Percentiles rank a stretch among this genome's conserved stretches.
Evolutionary conservation across 37 sponge, comb jelly and placozoan species (phyloP).

Genomic region (Agelas oroides): DNA sequence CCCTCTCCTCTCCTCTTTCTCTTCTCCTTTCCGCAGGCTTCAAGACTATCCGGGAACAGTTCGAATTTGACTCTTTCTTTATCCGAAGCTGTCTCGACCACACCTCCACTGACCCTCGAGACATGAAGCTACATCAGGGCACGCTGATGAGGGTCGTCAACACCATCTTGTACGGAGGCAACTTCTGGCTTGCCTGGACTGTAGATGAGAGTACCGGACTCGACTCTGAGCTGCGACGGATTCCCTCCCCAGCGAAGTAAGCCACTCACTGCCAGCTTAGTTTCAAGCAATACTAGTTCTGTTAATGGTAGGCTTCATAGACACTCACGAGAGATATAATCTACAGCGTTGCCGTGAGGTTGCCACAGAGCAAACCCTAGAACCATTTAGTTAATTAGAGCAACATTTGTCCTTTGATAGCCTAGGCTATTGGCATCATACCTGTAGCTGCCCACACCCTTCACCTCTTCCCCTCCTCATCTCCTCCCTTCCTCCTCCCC

Average conservation of each 20-base stretch:
- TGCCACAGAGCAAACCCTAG: too few relatives aligned
- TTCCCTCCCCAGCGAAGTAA: conserved; percentile 50
- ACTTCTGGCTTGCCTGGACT: too few relatives aligned
- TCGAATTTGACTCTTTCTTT: conserved; percentile 67
- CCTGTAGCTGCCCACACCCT: too few relatives aligned
- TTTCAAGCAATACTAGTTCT: too few relatives aligned
- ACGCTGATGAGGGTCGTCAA: conserved; percentile 53
- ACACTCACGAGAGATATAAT: too few relatives aligned
- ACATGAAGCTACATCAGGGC: conserved; percentile 40
- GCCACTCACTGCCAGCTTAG: neutral
- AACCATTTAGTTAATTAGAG: too few relatives aligned
- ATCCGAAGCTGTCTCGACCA: conserved; percentile 39
- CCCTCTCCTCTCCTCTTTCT: too few relatives aligned
- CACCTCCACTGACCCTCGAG: conserved; percentile 43
- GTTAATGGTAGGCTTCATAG: neutral
- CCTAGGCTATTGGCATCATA: too few relatives aligned
- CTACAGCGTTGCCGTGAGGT: too few relatives aligned
- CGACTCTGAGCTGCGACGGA: conserved; percentile 41
- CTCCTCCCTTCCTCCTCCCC: neutral
- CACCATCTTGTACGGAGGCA: conserved; percentile 15
- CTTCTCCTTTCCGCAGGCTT: conserved; percentile 30
- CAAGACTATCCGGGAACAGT: conserved; percentile 36
- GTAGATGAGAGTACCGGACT: conserved; percentile 58
- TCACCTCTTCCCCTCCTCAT: neutral
- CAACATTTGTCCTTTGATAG: too few relatives aligned